These are phyloP conservation scores for Platichthys flesus DNA, from an alignment of 2,113 vertebrate species.

Conservation along the genomic window DNA sequence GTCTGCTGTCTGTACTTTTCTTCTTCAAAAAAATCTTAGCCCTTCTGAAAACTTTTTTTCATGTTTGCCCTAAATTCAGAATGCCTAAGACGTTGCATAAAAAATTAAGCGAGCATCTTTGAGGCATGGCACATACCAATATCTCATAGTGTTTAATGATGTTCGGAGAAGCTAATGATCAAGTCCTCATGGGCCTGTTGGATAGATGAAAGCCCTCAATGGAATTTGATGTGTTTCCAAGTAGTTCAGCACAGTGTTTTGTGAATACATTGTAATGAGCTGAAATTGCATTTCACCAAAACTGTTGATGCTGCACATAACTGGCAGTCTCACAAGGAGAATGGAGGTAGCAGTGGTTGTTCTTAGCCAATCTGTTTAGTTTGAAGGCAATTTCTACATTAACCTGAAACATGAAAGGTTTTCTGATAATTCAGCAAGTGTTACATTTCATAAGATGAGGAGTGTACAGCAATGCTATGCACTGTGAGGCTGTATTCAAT, in stretches of 20 bases:
- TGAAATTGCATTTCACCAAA: constrained; percentile 70
- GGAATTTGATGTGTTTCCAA: constrained; percentile 72
- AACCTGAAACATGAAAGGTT: too few relatives aligned
- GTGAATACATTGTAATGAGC: constrained; percentile 66
- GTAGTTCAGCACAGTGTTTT: constrained; percentile 62
- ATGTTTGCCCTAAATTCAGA: constrained; percentile 56
- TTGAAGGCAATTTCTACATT: too few relatives aligned
- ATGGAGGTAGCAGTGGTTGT: constrained; percentile 25
- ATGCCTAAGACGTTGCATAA: constrained; percentile 54
- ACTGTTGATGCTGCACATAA: constrained; percentile 69
- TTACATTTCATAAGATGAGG: too few relatives aligned
- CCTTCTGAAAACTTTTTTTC: constrained; percentile 31
- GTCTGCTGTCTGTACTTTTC: not conserved
- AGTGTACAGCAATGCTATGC: too few relatives aligned
- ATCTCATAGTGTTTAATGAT: constrained; percentile 70
- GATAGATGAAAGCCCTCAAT: constrained; percentile 74
- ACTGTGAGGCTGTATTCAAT: too few relatives aligned
- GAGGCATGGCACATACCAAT: constrained; percentile 46
- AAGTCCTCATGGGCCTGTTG: constrained; percentile 67
- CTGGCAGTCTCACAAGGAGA: constrained; percentile 39
- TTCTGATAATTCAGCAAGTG: too few relatives aligned
- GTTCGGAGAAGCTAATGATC: constrained; percentile 75
- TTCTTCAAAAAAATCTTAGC: constrained; percentile 8
- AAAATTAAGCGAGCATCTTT: constrained; percentile 58
- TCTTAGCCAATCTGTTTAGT: constrained; percentile 33